These are phyloP conservation scores for Drosophila differens DNA, from an alignment of 2,888 invertebrate species.

Conservation along the genomic window DNA sequence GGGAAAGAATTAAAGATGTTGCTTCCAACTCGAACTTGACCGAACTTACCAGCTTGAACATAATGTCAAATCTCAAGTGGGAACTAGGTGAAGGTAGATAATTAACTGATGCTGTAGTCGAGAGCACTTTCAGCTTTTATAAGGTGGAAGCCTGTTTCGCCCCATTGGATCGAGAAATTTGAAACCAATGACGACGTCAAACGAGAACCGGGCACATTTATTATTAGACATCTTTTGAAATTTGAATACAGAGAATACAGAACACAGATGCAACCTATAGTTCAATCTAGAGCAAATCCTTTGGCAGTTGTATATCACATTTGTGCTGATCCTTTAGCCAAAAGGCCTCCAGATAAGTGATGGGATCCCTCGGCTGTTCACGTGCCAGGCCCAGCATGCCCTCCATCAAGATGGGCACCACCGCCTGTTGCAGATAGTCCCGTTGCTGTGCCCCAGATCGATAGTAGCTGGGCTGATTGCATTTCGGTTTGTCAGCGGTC, in stretches of 20 bases:
- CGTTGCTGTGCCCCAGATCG: slow-evolving; percentile 36
- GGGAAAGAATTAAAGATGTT: neutral
- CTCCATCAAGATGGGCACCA: slow-evolving; percentile 67
- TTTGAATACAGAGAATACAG: slow-evolving; percentile 33
- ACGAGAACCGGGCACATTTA: slow-evolving; percentile 53
- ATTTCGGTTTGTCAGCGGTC: neutral
- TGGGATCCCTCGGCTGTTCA: slow-evolving; percentile 61
- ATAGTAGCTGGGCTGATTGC: slow-evolving; percentile 2
- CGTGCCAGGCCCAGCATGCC: slow-evolving; percentile 67
- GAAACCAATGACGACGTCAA: slow-evolving; percentile 30
- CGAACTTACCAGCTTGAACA: slow-evolving; percentile 75
- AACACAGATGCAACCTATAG: neutral
- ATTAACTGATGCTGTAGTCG: slow-evolving; percentile 62
- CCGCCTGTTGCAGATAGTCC: slow-evolving; percentile 46
- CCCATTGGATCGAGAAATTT: slow-evolving; percentile 40
- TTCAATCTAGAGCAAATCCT: slow-evolving; percentile 47
- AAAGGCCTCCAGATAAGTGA: slow-evolving; percentile 55
- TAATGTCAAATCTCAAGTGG: slow-evolving; percentile 39
- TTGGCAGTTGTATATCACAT: slow-evolving; percentile 54
- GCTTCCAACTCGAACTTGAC: too few species aligned
- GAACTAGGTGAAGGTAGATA: slow-evolving; percentile 34
- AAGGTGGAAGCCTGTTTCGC: slow-evolving; percentile 30
- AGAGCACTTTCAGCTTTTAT: slow-evolving; percentile 52
- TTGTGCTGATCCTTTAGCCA: slow-evolving; percentile 62
- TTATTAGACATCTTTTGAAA: slow-evolving; percentile 57